Evolutionary conservation across 2,888 invertebrate genomes (phyloP).

Genomic region (Ditylenchus weischeri): DNA sequence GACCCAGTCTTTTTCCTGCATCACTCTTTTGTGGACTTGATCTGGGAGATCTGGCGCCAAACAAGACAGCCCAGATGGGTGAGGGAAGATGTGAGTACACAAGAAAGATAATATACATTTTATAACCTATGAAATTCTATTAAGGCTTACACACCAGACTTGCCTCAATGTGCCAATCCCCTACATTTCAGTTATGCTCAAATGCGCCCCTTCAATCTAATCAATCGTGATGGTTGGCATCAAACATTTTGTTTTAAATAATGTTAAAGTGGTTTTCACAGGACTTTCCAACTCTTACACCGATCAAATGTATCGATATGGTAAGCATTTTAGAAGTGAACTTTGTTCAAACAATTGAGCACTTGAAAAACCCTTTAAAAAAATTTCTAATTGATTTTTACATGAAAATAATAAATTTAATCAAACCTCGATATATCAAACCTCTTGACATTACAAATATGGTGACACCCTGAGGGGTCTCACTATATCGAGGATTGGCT

Average conservation of each 20-base stretch:
- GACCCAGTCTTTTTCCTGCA: slow-evolving; percentile 59
- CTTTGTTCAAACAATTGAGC: too few relatives aligned
- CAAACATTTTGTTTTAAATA: too few relatives aligned
- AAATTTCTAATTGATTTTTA: too few relatives aligned
- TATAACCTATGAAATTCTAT: background rate
- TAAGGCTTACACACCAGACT: slow-evolving; percentile 52
- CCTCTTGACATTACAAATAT: too few relatives aligned
- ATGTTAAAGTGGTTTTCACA: slow-evolving; percentile 10
- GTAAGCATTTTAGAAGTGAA: too few relatives aligned
- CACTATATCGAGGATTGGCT: too few relatives aligned
- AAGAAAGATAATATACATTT: background rate
- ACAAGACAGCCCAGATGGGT: slow-evolving; percentile 52
- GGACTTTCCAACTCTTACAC: slow-evolving; percentile 56
- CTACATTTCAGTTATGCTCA: slow-evolving; percentile 55
- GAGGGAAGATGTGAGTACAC: slow-evolving; percentile 37
- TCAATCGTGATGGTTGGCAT: slow-evolving; percentile 49
- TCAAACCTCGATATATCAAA: too few relatives aligned
- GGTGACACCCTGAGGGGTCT: too few relatives aligned
- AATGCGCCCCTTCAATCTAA: slow-evolving; percentile 55
- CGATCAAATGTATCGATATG: slow-evolving; percentile 56
- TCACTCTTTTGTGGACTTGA: slow-evolving; percentile 60
- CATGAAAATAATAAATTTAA: too few relatives aligned
- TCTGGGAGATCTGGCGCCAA: slow-evolving; percentile 60
- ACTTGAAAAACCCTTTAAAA: too few relatives aligned
- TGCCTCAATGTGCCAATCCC: slow-evolving; percentile 52